A percentile compares a stretch with the other conserved stretches of the same genome.
Evolutionary conservation across 1,140 invertebrate genomes (phyloP).

Genomic region (Drosophila bocqueti): DNA sequence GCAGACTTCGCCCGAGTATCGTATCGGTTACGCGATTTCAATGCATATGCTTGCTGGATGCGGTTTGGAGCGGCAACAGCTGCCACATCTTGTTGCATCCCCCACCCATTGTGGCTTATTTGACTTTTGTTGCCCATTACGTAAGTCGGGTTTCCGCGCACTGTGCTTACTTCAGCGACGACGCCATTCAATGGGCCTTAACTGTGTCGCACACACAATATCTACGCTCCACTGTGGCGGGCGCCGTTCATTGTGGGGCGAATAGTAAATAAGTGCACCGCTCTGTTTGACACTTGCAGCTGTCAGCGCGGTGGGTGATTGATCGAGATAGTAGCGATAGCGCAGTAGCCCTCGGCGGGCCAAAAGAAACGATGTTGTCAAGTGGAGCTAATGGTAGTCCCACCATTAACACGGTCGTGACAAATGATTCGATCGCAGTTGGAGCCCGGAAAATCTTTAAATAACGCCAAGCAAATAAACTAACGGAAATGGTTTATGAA

Average conservation of each 20-base stretch:
- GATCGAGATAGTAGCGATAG: conserved; percentile 55
- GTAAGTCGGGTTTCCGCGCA: conserved; percentile 55
- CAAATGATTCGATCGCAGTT: conserved; percentile 38
- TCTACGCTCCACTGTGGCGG: conserved; percentile 29
- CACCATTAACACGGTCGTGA: conserved; percentile 44
- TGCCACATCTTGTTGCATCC: conserved; percentile 42
- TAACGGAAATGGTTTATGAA: conserved; percentile 1
- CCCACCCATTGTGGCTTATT: conserved; percentile 60
- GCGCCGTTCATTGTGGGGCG: conserved; percentile 30
- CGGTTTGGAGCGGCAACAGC: conserved; percentile 42
- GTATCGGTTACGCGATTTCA: conserved; percentile 36
- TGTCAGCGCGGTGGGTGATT: conserved; percentile 72
- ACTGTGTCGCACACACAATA: conserved; percentile 62
- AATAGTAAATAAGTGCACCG: conserved; percentile 67
- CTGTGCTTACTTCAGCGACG: conserved; percentile 35
- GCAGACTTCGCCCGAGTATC: conserved; percentile 13
- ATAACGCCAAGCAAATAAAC: background rate
- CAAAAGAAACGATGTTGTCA: conserved; percentile 39
- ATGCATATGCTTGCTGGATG: conserved; percentile 31
- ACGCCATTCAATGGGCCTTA: conserved; percentile 43
- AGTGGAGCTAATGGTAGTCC: conserved; percentile 25
- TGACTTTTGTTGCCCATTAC: conserved; percentile 75
- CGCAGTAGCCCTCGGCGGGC: conserved; percentile 7
- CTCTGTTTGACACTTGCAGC: conserved; percentile 79
- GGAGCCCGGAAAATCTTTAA: conserved; percentile 5